These are phyloP conservation scores for Nephrotoma guestfalica DNA, from an alignment of 2,888 invertebrate genomes.

Conservation along the genomic window DNA sequence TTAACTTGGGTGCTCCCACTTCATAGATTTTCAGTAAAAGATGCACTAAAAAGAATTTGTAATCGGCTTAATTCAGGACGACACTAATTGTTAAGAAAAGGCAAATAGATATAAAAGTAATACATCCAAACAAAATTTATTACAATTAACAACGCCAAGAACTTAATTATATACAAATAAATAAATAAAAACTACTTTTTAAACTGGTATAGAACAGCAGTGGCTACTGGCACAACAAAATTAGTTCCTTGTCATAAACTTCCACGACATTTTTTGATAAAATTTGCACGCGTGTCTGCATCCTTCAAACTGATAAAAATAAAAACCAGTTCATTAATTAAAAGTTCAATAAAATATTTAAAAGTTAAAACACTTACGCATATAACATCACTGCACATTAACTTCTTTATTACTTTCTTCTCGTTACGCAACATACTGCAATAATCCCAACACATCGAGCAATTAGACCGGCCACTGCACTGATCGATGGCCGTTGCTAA, in stretches of 20 bases:
- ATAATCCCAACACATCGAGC: conserved; percentile 9
- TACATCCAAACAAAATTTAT: background rate
- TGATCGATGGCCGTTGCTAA: background rate
- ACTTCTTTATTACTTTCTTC: background rate
- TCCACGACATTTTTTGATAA: conserved; percentile 4
- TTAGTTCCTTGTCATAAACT: background rate
- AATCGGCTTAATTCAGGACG: too few species aligned
- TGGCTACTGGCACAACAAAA: background rate
- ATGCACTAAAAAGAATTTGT: too few species aligned
- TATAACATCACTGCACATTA: conserved; percentile 6
- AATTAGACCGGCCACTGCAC: conserved; percentile 1
- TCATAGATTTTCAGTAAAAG: too few species aligned
- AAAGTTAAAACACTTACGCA: conserved; percentile 5
- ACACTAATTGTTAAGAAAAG: too few species aligned
- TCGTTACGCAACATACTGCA: conserved; percentile 5
- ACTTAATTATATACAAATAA: background rate
- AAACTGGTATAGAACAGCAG: too few species aligned
- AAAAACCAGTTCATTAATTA: background rate
- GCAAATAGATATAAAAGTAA: too few species aligned
- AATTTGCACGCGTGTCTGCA: conserved; percentile 8
- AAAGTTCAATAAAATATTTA: background rate
- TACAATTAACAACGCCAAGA: background rate
- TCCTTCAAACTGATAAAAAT: conserved; percentile 6
- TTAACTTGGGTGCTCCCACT: too few species aligned
- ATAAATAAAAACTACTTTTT: background rate